Evolutionary conservation across 1,140 invertebrate species (phyloP).

Genomic region (Odontomachus brunneus): DNA sequence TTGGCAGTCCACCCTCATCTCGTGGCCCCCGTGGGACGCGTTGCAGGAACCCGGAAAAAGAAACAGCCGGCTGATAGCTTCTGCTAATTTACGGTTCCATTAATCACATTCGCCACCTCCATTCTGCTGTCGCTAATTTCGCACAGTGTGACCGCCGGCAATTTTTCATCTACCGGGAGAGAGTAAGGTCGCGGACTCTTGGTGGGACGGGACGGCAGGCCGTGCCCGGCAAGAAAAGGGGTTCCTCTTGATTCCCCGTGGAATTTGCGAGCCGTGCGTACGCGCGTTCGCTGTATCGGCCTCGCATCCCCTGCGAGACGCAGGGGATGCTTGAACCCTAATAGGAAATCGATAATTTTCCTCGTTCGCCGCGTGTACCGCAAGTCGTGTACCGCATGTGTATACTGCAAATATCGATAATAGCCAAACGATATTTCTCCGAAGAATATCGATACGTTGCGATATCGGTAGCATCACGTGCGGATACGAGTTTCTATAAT

Average conservation of each 20-base stretch:
- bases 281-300: constrained; percentile 33
- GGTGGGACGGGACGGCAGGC: not conserved
- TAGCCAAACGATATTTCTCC: not conserved
- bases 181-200: constrained; percentile 10
- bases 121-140: constrained; percentile 70
- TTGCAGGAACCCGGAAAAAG: constrained; percentile 67
- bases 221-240: constrained; percentile 42
- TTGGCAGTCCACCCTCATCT: constrained; percentile 49
- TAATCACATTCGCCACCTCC: constrained; percentile 69
- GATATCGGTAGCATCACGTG: not conserved
- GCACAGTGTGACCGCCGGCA: constrained; percentile 39
- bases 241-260: constrained; percentile 55
- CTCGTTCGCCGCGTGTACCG: not conserved
- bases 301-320: not conserved
- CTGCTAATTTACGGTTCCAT: constrained; percentile 70
- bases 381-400: not conserved
- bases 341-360: constrained; percentile 36
- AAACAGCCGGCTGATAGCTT: constrained; percentile 59
- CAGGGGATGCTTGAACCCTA: not conserved
- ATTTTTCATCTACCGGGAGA: constrained; percentile 66
- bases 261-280: constrained; percentile 27
- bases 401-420: constrained; percentile 9
- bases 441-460: constrained; percentile 11
- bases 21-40: constrained; percentile 39
- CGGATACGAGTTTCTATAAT: not conserved